Evolutionary conservation across 1,140 invertebrate genomes (phyloP).

Genomic region (Spodoptera litura): DNA sequence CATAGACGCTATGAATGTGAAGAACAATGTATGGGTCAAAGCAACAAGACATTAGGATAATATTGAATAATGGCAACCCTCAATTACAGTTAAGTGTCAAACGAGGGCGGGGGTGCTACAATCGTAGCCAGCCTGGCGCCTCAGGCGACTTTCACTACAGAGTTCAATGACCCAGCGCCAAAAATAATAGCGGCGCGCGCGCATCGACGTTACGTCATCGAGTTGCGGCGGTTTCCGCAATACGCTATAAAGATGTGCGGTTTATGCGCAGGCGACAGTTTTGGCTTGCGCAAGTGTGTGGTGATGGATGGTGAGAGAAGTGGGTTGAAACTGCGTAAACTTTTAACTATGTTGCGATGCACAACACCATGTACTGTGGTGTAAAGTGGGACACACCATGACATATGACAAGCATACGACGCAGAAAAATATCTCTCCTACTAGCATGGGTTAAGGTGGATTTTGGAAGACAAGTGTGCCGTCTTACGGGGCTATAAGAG

Average conservation of each 20-base stretch:
- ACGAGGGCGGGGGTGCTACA: conserved; percentile 50
- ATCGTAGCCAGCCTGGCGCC: conserved; percentile 58
- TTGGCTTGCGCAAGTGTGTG: conserved; percentile 37
- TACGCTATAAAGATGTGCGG: conserved; percentile 20
- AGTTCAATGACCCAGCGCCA: conserved; percentile 55
- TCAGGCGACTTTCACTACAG: conserved; percentile 57
- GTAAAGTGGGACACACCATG: no score
- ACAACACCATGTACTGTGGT: no score
- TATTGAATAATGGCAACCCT: no score
- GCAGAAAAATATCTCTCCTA: no score
- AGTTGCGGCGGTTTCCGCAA: conserved; percentile 47
- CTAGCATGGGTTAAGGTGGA: background rate
- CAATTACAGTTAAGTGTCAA: background rate
- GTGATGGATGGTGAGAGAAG: background rate
- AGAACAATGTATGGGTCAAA: no score
- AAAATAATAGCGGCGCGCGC: conserved; percentile 55
- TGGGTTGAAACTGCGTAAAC: background rate
- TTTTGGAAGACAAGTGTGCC: no score
- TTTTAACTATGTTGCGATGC: no score
- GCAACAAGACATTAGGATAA: no score
- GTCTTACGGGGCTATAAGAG: no score
- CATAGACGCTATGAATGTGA: no score
- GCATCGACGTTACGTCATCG: conserved; percentile 47
- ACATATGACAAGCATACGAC: no score
- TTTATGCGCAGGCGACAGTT: conserved; percentile 30